Conservation (phyloP, 2,797 vertebrate species). For the Alosa sapidissima region DNA sequence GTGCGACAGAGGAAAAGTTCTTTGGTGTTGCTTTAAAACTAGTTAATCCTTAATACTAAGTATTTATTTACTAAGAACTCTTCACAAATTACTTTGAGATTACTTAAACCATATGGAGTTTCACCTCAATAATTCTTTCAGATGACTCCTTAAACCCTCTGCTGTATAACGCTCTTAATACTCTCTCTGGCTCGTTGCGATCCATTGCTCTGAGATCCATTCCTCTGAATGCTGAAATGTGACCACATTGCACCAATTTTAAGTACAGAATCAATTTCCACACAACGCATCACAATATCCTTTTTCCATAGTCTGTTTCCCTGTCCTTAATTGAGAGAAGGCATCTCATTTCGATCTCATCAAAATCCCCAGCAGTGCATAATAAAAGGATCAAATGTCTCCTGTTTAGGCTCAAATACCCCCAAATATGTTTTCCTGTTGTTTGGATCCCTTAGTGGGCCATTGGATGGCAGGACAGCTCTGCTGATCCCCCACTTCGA, state of each 20-base stretch:
- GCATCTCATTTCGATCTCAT: not conserved
- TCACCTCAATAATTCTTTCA: too few species aligned
- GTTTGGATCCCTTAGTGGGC: not conserved
- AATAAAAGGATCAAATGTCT: not conserved
- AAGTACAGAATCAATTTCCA: not conserved
- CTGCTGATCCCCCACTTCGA: not conserved
- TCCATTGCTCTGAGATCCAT: not conserved
- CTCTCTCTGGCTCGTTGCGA: not conserved
- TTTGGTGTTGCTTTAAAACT: too few species aligned
- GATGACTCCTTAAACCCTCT: not conserved
- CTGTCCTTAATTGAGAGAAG: not conserved
- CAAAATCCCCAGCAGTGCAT: not conserved
- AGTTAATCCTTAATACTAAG: too few species aligned
- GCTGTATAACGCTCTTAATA: not conserved
- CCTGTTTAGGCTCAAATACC: not conserved
- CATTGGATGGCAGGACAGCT: not conserved
- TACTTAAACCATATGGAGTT: too few species aligned
- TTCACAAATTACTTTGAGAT: too few species aligned
- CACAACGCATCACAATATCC: not conserved
- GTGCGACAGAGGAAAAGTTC: too few species aligned
- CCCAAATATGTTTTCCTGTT: not conserved
- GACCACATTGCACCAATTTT: not conserved
- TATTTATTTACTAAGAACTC: too few species aligned
- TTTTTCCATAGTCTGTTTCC: not conserved
- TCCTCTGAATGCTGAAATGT: not conserved